Percentiles rank a stretch among this genome's conserved stretches.
These are phyloP conservation scores for Vandiemenella viatica DNA, from an alignment of 2,888 invertebrate genomes.

Conservation along the genomic window DNA sequence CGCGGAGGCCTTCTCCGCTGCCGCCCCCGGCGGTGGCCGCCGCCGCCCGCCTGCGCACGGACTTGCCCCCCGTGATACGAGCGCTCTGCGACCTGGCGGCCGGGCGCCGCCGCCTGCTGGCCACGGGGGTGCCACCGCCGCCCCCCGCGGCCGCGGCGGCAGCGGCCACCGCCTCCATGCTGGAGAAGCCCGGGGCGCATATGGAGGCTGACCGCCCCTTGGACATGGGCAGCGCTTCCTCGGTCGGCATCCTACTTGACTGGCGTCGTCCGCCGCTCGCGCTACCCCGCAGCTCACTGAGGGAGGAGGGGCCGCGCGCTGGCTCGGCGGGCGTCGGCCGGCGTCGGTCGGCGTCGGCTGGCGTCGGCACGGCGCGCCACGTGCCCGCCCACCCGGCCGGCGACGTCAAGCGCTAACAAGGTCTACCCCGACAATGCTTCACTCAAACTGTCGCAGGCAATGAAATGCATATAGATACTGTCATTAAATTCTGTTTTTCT, in stretches of 20 bases:
- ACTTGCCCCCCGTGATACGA: conserved; percentile 49
- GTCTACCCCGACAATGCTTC: no score
- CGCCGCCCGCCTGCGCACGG: conserved; percentile 30
- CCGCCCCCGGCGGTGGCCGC: conserved; percentile 14
- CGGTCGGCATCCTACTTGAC: conserved; percentile 20
- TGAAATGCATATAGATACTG: no score
- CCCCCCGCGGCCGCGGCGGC: conserved; percentile 17
- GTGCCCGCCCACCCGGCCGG: no score
- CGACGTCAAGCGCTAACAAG: no score
- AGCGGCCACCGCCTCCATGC: conserved; percentile 37
- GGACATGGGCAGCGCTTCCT: conserved; percentile 15
- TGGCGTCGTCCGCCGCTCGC: conserved; percentile 19
- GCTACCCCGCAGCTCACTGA: background rate
- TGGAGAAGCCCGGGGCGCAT: conserved; percentile 53
- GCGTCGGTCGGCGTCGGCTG: background rate
- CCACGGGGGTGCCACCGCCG: conserved; percentile 24
- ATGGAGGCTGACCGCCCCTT: conserved; percentile 63
- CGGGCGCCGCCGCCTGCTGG: conserved; percentile 39
- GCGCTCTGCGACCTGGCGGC: conserved; percentile 65
- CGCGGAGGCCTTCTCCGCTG: conserved; percentile 21
- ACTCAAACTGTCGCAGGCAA: no score
- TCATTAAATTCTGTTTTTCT: no score
- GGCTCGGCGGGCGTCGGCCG: background rate
- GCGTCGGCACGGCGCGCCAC: background rate
- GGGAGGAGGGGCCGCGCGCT: background rate